A percentile compares a stretch with the other conserved stretches of the same genome.
These are phyloP conservation scores for Drosophila novamexicana DNA, from an alignment of 1,140 invertebrate genomes.

Conservation along the genomic window DNA sequence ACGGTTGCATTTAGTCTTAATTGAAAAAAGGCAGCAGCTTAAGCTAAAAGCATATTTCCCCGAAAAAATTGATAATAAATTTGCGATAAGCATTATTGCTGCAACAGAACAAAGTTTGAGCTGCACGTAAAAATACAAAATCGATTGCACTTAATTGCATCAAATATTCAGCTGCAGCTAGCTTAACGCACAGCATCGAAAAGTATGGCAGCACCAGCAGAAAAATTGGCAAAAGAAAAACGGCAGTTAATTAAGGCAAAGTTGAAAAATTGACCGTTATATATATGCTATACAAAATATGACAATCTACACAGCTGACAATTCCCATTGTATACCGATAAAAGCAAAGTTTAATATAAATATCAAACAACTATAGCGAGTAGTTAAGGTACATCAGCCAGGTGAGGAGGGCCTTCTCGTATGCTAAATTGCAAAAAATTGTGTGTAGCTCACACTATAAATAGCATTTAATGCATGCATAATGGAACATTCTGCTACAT, in stretches of 20 bases:
- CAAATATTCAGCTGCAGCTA: background rate
- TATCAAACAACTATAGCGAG: background rate
- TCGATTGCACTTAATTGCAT: constrained; percentile 4
- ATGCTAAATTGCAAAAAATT: constrained; percentile 12
- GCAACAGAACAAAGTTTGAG: no score
- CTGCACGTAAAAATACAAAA: background rate
- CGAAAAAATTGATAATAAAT: background rate
- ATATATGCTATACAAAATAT: background rate
- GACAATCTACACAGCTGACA: background rate
- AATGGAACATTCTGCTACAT: constrained; percentile 5
- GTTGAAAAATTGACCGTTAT: background rate
- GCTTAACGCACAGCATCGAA: background rate
- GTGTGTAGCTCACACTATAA: constrained; percentile 16
- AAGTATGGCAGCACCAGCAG: background rate
- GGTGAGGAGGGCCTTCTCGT: background rate
- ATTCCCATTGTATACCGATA: background rate
- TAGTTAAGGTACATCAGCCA: background rate
- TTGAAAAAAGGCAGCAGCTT: no score
- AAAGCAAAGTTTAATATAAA: background rate
- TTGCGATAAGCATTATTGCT: background rate
- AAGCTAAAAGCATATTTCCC: background rate
- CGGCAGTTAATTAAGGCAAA: constrained; percentile 3
- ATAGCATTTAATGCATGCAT: constrained; percentile 43
- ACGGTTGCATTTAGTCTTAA: no score
- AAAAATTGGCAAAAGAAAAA: background rate